Percentiles rank a stretch among this genome's conserved stretches.
Conservation (phyloP, 2,113 vertebrate genomes). For the Ammodramus savannarum region DNA sequence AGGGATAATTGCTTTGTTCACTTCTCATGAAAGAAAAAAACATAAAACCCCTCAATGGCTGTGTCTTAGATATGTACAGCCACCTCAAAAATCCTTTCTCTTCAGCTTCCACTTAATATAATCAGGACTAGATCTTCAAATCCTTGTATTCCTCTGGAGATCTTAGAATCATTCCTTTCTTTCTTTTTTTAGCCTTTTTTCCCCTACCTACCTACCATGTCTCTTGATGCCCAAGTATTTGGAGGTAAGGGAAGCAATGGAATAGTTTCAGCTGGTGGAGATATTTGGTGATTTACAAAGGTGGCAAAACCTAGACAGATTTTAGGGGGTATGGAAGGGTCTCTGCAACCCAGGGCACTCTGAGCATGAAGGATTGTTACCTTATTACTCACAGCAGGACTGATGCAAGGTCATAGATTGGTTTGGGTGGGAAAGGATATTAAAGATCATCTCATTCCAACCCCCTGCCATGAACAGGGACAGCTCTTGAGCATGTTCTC, state of each 20-base stretch:
- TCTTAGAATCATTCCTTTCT: neutral
- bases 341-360: too few species aligned
- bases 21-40: neutral
- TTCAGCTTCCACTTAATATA: neutral
- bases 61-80: neutral
- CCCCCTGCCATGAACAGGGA: neutral
- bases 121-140: neutral
- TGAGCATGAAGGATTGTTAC: neutral
- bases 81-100: neutral
- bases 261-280: neutral
- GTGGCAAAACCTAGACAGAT: neutral
- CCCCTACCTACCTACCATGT: neutral
- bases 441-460: neutral
- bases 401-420: neutral
- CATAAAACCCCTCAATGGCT: fast-evolving
- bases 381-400: neutral
- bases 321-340: neutral
- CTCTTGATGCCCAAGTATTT: neutral
- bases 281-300: neutral
- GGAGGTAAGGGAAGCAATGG: neutral
- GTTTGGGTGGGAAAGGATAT: neutral
- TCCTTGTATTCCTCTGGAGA: neutral
- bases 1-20: neutral
- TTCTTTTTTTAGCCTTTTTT: fast-evolving
- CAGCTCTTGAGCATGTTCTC: fast-evolving